These are phyloP conservation scores for Anguilla japonica DNA, from an alignment of 2,113 vertebrate genomes.

Conservation along the genomic window DNA sequence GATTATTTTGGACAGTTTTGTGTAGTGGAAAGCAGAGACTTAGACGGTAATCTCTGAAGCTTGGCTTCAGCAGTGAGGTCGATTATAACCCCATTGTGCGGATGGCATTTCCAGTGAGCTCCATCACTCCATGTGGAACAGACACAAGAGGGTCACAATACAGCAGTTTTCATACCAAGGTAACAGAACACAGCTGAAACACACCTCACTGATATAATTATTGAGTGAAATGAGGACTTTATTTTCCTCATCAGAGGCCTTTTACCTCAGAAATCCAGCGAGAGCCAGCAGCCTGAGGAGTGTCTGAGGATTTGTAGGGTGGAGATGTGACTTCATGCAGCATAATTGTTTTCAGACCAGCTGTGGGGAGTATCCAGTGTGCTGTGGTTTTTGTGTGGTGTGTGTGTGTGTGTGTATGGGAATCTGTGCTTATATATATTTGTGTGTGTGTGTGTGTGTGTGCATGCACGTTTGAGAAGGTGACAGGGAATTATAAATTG, in stretches of 20 bases:
- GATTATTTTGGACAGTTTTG: too few relatives aligned
- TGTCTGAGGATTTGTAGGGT: neutral
- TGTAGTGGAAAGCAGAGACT: conserved; percentile 21
- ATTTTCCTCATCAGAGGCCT: neutral
- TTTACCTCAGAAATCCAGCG: conserved; percentile 2
- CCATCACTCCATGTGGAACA: neutral
- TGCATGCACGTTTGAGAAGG: neutral
- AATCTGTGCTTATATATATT: neutral
- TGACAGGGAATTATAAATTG: neutral
- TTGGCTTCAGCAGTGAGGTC: conserved; percentile 16
- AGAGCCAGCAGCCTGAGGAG: neutral
- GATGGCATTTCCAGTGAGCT: conserved; percentile 24
- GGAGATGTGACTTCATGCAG: neutral
- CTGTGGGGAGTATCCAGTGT: neutral
- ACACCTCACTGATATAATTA: conserved; percentile 11
- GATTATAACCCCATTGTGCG: conserved; percentile 30
- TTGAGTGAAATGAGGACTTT: conserved; percentile 3
- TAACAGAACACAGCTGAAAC: conserved; percentile 5
- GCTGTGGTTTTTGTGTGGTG: neutral
- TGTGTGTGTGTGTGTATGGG: neutral
- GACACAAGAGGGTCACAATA: neutral
- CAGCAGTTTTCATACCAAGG: neutral
- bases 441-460: neutral
- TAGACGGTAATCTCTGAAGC: conserved; percentile 32
- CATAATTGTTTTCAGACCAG: neutral